Evolutionary conservation across 2,797 vertebrate species (phyloP).

Genomic region (Hydrophis major): DNA sequence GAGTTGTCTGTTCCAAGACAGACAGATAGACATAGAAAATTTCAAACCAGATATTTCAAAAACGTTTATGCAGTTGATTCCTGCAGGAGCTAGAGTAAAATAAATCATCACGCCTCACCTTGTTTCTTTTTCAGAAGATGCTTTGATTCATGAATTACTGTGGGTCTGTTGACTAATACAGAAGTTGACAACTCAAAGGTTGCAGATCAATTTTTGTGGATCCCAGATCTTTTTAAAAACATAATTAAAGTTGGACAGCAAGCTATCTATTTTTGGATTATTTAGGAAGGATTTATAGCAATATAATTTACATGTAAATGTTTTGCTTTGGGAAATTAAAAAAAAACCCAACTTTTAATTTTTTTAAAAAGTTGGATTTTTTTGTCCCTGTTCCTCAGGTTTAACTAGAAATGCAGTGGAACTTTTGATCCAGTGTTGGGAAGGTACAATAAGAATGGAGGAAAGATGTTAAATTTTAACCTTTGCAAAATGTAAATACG

Average conservation of each 20-base stretch:
- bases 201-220: background rate
- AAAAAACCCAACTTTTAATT: background rate
- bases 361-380: background rate
- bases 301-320: background rate
- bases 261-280: background rate
- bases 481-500: background rate
- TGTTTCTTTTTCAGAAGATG: background rate
- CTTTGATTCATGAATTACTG: background rate
- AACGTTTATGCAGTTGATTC: background rate
- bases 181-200: background rate
- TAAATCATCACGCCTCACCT: background rate
- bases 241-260: background rate
- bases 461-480: background rate
- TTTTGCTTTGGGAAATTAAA: background rate
- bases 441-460: background rate
- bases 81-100: background rate
- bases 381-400: background rate
- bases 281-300: background rate
- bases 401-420: background rate
- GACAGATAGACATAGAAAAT: background rate
- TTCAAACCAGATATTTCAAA: constrained; percentile 6
- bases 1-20: background rate
- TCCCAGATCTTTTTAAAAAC: background rate
- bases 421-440: background rate
- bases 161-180: background rate